These are phyloP conservation scores for Petrolisthes manimaculis DNA, from an alignment of 2,888 invertebrate genomes.

Conservation along the genomic window DNA sequence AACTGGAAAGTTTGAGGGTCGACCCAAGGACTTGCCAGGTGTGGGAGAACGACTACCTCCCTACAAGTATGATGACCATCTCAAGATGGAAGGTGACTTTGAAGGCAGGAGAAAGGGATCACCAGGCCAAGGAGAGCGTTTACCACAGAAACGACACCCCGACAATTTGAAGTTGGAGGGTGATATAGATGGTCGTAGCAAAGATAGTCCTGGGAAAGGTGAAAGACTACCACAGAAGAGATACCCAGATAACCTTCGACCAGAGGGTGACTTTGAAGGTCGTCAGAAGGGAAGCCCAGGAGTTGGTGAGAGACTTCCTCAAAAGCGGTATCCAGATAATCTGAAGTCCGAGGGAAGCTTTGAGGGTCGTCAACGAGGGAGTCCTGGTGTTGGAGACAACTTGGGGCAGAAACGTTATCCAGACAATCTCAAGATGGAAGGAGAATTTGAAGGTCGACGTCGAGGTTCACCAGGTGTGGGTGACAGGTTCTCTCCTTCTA, in stretches of 20 bases:
- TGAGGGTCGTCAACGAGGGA: constrained; percentile 36
- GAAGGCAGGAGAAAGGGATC: constrained; percentile 36
- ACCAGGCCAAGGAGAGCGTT: constrained; percentile 69
- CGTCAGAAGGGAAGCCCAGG: constrained; percentile 44
- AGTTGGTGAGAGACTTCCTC: constrained; percentile 46
- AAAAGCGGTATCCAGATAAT: constrained; percentile 68
- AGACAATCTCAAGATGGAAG: constrained; percentile 65
- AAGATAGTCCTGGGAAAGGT: constrained; percentile 69
- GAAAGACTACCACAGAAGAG: constrained; percentile 68
- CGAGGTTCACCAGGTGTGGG: constrained; percentile 66
- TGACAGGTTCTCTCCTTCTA: constrained; percentile 68
- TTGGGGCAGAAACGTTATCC: constrained; percentile 38
- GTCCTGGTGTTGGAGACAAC: constrained; percentile 56
- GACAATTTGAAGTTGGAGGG: constrained; percentile 65
- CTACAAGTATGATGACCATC: constrained; percentile 58
- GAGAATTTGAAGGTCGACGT: constrained; percentile 59
- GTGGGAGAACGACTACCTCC: constrained; percentile 64
- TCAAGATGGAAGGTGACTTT: constrained; percentile 68
- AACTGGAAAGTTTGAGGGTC: constrained; percentile 73
- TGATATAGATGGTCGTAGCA: constrained; percentile 44
- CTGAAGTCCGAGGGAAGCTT: constrained; percentile 58
- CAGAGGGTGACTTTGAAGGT: constrained; percentile 70
- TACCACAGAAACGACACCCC: constrained; percentile 54
- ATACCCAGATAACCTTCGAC: constrained; percentile 59
- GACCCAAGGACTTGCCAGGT: constrained; percentile 67